Evolutionary conservation across 1,140 invertebrate genomes (phyloP).

Genomic region (Aphelinus atriplicis): DNA sequence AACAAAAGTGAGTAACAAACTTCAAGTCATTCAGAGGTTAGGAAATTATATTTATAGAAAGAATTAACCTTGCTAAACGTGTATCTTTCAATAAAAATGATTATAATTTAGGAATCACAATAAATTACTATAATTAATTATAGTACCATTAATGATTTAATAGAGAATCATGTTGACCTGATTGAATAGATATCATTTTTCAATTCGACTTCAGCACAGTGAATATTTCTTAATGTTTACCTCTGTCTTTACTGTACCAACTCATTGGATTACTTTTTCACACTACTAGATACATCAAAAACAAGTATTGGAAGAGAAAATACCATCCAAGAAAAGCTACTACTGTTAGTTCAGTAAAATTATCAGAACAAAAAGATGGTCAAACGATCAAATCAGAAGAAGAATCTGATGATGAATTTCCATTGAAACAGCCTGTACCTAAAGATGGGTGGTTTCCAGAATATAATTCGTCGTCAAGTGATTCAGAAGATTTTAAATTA

Average conservation of each 20-base stretch:
- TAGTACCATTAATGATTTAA: no score
- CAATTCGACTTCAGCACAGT: no score
- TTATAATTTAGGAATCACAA: no score
- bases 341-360: slow-evolving; percentile 6
- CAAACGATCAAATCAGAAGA: slow-evolving; percentile 5
- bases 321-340: slow-evolving; percentile 14
- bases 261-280: no score
- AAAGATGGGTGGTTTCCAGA: slow-evolving; percentile 33
- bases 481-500: slow-evolving; percentile 28
- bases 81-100: not conserved
- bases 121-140: no score
- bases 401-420: slow-evolving; percentile 36
- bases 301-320: slow-evolving; percentile 29
- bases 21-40: not conserved
- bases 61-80: not conserved
- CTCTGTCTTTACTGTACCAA: no score
- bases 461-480: slow-evolving; percentile 26
- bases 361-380: slow-evolving; percentile 8
- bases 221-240: no score
- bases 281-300: slow-evolving; percentile 19
- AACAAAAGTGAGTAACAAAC: slow-evolving; percentile 25
- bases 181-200: no score
- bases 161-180: no score
- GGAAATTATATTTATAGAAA: not conserved
- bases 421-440: slow-evolving; percentile 26